These are phyloP conservation scores for Grallaria varia DNA, from an alignment of 2,113 vertebrate species.

Conservation along the genomic window DNA sequence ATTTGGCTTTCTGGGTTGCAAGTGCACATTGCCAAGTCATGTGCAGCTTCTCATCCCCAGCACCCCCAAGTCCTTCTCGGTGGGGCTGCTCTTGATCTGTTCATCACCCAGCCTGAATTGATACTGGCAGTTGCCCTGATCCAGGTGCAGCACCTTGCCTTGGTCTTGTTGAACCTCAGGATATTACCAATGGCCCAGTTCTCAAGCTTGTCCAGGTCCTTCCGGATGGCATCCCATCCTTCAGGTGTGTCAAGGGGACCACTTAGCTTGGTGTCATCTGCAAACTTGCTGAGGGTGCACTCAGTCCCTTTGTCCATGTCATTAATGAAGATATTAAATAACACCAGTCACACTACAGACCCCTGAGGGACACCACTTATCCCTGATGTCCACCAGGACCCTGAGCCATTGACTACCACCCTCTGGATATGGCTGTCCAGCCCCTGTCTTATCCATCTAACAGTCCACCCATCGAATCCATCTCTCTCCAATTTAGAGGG, in stretches of 20 bases:
- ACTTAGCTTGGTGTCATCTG: neutral
- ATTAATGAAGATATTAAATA: neutral
- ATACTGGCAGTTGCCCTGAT: accelerated
- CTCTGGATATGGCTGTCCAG: neutral
- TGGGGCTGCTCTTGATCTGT: neutral
- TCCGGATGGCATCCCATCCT: neutral
- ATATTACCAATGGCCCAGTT: neutral
- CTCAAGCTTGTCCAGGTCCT: neutral
- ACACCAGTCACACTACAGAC: too few species aligned
- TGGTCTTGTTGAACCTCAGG: neutral
- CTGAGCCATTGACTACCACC: neutral
- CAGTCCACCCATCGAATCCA: neutral
- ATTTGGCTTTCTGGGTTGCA: neutral
- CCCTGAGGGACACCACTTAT: neutral
- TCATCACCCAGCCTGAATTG: neutral
- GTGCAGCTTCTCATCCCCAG: neutral
- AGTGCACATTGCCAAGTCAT: neutral
- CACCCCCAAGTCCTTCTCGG: neutral
- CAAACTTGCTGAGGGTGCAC: neutral
- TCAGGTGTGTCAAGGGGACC: neutral
- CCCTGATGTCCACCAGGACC: neutral
- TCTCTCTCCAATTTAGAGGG: neutral
- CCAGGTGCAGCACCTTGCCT: neutral
- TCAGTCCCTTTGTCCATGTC: accelerated
- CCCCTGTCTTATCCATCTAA: neutral